Evolutionary conservation across 2,113 vertebrate species (phyloP).

Genomic region (Nesogale talazaci): DNA sequence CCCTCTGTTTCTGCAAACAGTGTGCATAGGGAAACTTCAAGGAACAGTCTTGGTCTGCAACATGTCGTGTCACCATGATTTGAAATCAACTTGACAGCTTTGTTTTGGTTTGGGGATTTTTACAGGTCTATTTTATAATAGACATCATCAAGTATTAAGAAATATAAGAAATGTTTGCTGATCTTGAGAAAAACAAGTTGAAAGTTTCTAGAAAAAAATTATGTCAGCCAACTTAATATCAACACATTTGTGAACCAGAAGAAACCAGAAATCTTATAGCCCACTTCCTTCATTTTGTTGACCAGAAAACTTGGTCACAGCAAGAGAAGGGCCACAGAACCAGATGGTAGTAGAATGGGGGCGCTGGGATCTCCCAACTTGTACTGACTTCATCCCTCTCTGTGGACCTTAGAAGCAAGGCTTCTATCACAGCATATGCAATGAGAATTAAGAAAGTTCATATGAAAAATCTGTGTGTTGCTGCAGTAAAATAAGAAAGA

Average conservation of each 20-base stretch:
- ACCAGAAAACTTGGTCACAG: neutral
- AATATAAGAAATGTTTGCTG: neutral
- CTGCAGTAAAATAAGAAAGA: slow-evolving; percentile 65
- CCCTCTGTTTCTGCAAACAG: neutral
- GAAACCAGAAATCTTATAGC: neutral
- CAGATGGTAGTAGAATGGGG: neutral
- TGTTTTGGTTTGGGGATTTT: neutral
- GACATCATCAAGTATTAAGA: neutral
- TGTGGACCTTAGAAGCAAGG: slow-evolving; percentile 1
- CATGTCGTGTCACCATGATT: neutral
- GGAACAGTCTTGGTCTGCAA: neutral
- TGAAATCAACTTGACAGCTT: neutral
- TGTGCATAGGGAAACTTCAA: neutral
- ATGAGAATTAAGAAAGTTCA: neutral
- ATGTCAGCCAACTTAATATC: slow-evolving; percentile 11
- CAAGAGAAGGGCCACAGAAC: neutral
- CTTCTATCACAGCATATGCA: neutral
- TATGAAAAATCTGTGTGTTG: slow-evolving; percentile 24
- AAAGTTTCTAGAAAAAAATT: neutral
- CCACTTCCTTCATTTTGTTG: neutral
- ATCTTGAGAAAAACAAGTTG: slow-evolving; percentile 7
- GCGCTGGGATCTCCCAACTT: neutral
- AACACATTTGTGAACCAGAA: slow-evolving; percentile 37
- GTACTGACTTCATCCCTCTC: neutral
- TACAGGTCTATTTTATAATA: neutral